Evolutionary conservation across 2,113 vertebrate species (phyloP).

Genomic region (Muntiacus reevesi): DNA sequence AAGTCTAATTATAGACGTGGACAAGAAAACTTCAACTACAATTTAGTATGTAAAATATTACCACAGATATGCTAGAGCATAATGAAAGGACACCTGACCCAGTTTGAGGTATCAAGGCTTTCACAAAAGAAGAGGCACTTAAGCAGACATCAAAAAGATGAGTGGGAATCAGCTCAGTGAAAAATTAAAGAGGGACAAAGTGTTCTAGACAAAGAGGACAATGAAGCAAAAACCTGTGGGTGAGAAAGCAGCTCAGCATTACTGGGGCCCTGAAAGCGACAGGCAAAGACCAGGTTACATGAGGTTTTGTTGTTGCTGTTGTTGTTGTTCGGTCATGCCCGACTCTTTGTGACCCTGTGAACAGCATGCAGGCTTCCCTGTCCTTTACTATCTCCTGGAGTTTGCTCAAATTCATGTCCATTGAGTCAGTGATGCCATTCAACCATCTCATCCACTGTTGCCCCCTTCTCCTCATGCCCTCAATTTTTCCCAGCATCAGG

Average conservation of each 20-base stretch:
- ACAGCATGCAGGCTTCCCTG: background rate
- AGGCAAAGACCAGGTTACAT: background rate
- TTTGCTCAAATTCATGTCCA: background rate
- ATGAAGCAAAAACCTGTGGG: background rate
- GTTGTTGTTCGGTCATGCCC: background rate
- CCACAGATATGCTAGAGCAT: background rate
- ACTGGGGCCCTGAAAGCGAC: background rate
- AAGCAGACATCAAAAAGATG: background rate
- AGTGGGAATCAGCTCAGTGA: background rate
- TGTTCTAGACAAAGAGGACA: background rate
- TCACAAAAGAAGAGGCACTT: background rate
- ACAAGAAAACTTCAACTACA: background rate
- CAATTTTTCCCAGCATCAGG: background rate
- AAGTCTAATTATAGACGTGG: background rate
- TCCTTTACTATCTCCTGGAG: background rate
- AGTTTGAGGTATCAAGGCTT: background rate
- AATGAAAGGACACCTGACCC: background rate
- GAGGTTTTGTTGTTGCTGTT: background rate
- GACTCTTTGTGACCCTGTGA: background rate
- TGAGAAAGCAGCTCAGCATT: background rate
- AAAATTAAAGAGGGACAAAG: background rate
- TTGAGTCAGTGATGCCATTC: background rate
- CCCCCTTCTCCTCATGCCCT: background rate
- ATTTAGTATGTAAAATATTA: background rate
- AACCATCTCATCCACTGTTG: background rate